Percentiles rank a stretch among this genome's conserved stretches.
Conservation (phyloP, 2,888 invertebrate genomes). For the Trachelus stipa region DNA sequence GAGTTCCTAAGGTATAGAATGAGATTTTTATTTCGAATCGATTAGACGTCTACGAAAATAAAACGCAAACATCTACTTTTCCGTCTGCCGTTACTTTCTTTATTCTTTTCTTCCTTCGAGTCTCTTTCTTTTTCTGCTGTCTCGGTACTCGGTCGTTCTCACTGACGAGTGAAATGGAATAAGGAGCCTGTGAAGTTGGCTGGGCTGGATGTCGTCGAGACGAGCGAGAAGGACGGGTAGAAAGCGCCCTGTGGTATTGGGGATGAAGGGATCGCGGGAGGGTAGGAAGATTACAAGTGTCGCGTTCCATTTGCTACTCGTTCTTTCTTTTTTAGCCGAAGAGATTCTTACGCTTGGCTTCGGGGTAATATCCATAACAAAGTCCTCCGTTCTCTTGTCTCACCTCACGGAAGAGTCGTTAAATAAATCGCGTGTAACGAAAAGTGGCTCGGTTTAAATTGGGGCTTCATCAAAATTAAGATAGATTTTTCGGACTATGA, state of each 20-base stretch:
- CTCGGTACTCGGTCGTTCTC: background rate
- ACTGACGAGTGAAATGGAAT: background rate
- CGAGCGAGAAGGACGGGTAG: background rate
- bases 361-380: conserved; percentile 45
- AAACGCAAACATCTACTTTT: background rate
- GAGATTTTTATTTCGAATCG: conserved; percentile 9
- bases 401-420: conserved; percentile 31
- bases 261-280: conserved; percentile 16
- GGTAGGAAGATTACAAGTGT: conserved; percentile 47
- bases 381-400: conserved; percentile 31
- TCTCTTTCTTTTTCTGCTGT: too few relatives aligned
- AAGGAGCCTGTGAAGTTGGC: background rate
- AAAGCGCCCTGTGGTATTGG: conserved; percentile 14
- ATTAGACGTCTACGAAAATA: conserved; percentile 8
- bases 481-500: conserved; percentile 18
- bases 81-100: background rate
- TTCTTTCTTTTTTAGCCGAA: conserved; percentile 32
- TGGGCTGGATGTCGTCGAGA: background rate
- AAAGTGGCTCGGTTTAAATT: conserved; percentile 32
- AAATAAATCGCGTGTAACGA: conserved; percentile 45
- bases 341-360: conserved; percentile 36
- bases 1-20: background rate
- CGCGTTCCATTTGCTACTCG: conserved; percentile 50
- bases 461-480: conserved; percentile 32
- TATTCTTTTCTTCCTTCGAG: background rate